Conservation (phyloP, 2,797 vertebrate genomes). For the Eutrigla gurnardus region DNA sequence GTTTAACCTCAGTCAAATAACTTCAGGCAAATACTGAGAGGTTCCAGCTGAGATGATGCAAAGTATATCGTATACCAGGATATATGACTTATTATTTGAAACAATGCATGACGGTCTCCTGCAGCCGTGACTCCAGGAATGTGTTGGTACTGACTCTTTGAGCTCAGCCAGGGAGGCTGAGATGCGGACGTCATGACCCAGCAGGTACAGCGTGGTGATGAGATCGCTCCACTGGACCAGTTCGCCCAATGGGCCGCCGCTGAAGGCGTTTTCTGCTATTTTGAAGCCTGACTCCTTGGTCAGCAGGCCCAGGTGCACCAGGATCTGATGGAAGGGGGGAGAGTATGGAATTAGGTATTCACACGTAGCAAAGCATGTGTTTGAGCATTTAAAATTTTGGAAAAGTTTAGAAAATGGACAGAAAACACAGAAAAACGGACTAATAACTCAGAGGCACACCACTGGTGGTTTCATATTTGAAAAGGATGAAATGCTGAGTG, state of each 20-base stretch:
- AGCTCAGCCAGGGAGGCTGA: conserved; percentile 98
- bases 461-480: conserved; percentile 3
- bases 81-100: background rate
- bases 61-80: background rate
- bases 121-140: no score
- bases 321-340: conserved; percentile 82
- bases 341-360: background rate
- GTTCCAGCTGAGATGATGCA: no score
- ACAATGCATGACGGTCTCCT: no score
- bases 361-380: no score
- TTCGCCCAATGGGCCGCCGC: conserved; percentile 96
- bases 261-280: conserved; percentile 99
- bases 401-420: no score
- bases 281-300: conserved; percentile 99
- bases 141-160: conserved; percentile 91
- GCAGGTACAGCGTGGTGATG: conserved; percentile 98
- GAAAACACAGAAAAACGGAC: background rate
- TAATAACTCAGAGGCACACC: background rate
- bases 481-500: background rate
- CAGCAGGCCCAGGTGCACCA: conserved; percentile 96
- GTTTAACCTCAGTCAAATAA: conserved; percentile 16
- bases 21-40: background rate
- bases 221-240: conserved; percentile 99
- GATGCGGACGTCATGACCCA: conserved; percentile 98
- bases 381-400: no score